Evolutionary conservation across 2,888 invertebrate genomes (phyloP), one percentile per base, ranked within the genome.

Genomic region (Pteria penguin): DNA sequence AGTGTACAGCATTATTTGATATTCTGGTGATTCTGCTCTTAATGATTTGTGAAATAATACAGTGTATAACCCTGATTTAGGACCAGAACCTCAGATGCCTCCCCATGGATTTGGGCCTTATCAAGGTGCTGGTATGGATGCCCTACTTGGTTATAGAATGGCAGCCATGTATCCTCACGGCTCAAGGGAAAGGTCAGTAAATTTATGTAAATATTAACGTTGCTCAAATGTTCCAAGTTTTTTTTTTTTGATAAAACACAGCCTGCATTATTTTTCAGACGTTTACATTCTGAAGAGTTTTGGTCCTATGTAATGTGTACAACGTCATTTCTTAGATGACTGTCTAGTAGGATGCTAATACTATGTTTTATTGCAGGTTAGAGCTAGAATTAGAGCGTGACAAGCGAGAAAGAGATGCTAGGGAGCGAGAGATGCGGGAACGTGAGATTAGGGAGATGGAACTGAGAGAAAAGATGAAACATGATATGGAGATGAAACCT

Each of bases 381-480:
- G 93, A 94, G 86, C 87, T 93, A 79, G 94, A 94, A 91, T 94
- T 96, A 75, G 96, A 96, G 90, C 92, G 96, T 73, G 96, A 96
- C 91, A 96, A 96, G 82, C 93, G 96, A 63, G 94, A 91, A 72
- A 76, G 91, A 18, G 91, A 91, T 70, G 89, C 89, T 4, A 80
- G 91, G 33, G 91, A 91, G 73, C 67, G 92, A n/a, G 91, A 91
- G 55, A 73, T 90, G 22, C 78, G 92, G 72, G 92, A 94, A 84
- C 91, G 94, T 8, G 94, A 94, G 86, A 92, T 94, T 45, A 90
- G 94, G 27, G 96, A 96, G 79, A 83, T 91, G 87, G 92, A 97
- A 91, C 93, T 96, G 82, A 95, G 95, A 90, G 96, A 96, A 88
- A 94, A 97, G 82, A 94, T 97, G 82, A 97, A 97, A 93, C 97